A percentile compares a stretch with the other conserved stretches of the same genome.
Conservation (phyloP, 2,113 vertebrate species). For the Hucho hucho region DNA sequence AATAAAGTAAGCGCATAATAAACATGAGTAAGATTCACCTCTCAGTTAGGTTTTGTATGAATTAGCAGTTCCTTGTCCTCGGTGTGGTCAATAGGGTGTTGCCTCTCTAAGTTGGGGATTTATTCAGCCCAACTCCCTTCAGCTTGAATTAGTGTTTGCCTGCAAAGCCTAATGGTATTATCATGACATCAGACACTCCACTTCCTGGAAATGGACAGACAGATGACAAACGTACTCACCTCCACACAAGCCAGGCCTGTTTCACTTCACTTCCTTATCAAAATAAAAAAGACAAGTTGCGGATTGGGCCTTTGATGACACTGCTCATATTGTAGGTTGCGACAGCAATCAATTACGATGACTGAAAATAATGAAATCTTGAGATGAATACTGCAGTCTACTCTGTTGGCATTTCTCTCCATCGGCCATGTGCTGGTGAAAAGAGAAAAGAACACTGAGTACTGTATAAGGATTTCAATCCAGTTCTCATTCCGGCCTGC, state of each 20-base stretch:
- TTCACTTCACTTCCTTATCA: neutral
- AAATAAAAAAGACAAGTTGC: neutral
- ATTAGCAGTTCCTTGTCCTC: neutral
- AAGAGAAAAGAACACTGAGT: too few species aligned
- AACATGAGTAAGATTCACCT: too few species aligned
- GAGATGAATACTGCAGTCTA: too few species aligned
- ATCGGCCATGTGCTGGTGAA: too few species aligned
- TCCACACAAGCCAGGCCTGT: neutral
- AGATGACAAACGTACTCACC: neutral
- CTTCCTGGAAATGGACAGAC: neutral
- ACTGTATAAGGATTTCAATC: too few species aligned
- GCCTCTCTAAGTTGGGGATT: constrained; percentile 42
- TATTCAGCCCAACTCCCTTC: constrained; percentile 42
- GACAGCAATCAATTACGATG: too few species aligned
- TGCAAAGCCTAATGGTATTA: constrained; percentile 61
- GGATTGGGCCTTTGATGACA: too few species aligned
- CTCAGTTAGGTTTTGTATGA: neutral
- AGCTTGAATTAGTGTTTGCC: constrained; percentile 58
- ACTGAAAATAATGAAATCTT: too few species aligned
- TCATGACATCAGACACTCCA: constrained; percentile 25
- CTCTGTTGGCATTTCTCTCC: too few species aligned
- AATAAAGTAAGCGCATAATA: too few species aligned
- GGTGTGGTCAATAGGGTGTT: constrained; percentile 22
- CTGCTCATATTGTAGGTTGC: too few species aligned
- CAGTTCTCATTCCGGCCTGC: neutral